phyloP scores from a whole-genome alignment of 2,888 invertebrate genomes.

The Elegia similella region DNA sequence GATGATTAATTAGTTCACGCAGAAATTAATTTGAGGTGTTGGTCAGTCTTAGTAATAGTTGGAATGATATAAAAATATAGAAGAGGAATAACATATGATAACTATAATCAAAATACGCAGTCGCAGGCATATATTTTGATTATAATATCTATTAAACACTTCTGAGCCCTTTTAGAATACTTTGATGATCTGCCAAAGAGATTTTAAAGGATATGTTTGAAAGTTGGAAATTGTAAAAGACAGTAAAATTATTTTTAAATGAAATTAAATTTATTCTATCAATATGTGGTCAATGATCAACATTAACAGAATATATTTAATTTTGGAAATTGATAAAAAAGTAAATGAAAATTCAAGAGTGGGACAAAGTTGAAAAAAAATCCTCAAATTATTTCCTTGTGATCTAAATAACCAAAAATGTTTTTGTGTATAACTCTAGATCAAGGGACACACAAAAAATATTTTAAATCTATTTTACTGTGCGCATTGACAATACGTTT shows the following conservation, averaged over 20 bases:
- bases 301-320: no score
- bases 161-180: no score
- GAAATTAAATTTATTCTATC: no score
- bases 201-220: no score
- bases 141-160: no score
- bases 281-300: no score
- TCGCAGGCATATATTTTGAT: no score
- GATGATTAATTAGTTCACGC: not conserved
- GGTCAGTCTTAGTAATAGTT: not conserved
- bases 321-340: no score
- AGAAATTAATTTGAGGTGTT: not conserved
- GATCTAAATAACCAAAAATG: slow-evolving; percentile 39
- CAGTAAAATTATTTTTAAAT: no score
- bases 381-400: slow-evolving; percentile 1
- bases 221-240: no score
- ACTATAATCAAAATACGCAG: not conserved
- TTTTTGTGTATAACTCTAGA: slow-evolving; percentile 39
- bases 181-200: no score
- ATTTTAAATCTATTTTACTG: slow-evolving; percentile 60
- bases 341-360: no score
- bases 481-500: slow-evolving; percentile 71
- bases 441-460: slow-evolving; percentile 44
- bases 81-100: not conserved
- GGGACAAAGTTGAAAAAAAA: not conserved
- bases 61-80: not conserved